A percentile compares a stretch with the other conserved stretches of the same genome.
phyloP scores from a whole-genome alignment of 2,888 invertebrate genomes.

The Latrodectus hesperus region DNA sequence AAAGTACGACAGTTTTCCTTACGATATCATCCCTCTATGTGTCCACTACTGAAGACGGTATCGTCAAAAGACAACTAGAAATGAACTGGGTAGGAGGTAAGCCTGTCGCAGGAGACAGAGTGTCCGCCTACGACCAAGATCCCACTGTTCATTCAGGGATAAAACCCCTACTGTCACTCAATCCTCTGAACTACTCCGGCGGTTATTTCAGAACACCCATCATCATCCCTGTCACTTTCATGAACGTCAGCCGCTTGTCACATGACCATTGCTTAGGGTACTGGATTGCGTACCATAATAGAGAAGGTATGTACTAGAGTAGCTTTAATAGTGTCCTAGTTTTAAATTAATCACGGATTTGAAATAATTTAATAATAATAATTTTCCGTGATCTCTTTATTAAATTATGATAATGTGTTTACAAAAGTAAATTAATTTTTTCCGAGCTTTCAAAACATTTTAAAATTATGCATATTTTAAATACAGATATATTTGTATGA shows the following conservation, averaged over 20 bases:
- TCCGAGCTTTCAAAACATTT: too few relatives aligned
- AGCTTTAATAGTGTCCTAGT: too few relatives aligned
- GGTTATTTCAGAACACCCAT: constrained; percentile 47
- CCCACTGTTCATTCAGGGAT: background rate
- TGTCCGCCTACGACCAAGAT: constrained; percentile 32
- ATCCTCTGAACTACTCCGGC: constrained; percentile 9
- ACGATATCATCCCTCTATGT: constrained; percentile 53
- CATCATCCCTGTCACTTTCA: constrained; percentile 23
- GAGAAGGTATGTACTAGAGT: constrained; percentile 70
- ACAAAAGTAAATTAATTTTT: too few relatives aligned
- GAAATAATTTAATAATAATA: too few relatives aligned
- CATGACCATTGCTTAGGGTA: constrained; percentile 68
- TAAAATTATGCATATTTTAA: too few relatives aligned
- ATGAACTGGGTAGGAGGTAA: constrained; percentile 46
- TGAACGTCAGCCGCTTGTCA: constrained; percentile 18
- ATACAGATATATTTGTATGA: too few relatives aligned
- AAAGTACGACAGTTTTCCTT: constrained; percentile 30
- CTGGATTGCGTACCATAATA: constrained; percentile 70
- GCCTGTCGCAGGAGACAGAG: background rate
- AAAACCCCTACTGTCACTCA: constrained; percentile 9
- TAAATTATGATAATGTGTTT: too few relatives aligned
- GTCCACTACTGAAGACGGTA: background rate
- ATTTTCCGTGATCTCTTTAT: too few relatives aligned
- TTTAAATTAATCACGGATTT: too few relatives aligned
- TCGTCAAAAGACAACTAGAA: constrained; percentile 47